Evolutionary conservation across 1,140 invertebrate genomes (phyloP).

Genomic region (Pogonus chalceus): DNA sequence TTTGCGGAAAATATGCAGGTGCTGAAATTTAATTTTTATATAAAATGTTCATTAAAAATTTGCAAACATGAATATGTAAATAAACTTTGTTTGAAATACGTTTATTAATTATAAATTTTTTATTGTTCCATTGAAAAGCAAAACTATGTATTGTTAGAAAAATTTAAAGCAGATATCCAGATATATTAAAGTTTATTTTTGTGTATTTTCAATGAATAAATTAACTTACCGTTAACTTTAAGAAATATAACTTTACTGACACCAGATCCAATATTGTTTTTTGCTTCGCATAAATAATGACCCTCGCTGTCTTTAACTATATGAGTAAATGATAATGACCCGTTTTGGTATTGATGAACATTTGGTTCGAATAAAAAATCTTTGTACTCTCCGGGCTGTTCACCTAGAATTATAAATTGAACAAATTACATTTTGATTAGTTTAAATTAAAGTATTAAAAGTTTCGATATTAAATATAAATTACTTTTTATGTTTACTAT

Average conservation of each 20-base stretch:
- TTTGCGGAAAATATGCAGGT: constrained; percentile 72
- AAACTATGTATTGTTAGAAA: too few species aligned
- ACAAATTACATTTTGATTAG: background rate
- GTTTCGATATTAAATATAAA: constrained; percentile 5
- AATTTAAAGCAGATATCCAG: background rate
- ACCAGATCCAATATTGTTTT: constrained; percentile 80
- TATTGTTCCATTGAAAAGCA: too few species aligned
- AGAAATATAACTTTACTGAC: constrained; percentile 80
- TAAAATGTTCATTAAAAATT: constrained; percentile 7
- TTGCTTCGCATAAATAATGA: constrained; percentile 84
- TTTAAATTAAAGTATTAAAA: background rate
- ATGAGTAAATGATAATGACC: constrained; percentile 67
- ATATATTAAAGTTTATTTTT: constrained; percentile 1
- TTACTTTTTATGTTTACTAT: background rate
- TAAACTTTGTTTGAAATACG: background rate
- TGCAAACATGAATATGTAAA: constrained; percentile 1
- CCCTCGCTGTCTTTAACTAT: constrained; percentile 78
- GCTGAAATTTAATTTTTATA: constrained; percentile 48
- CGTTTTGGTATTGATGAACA: constrained; percentile 67
- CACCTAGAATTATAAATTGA: constrained; percentile 38
- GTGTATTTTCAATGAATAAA: too few species aligned
- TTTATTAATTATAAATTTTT: too few species aligned
- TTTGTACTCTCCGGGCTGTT: constrained; percentile 76
- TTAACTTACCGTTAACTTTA: constrained; percentile 74
- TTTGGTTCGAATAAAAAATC: constrained; percentile 68